Percentiles rank a stretch among this genome's conserved stretches.
Evolutionary conservation across 2,888 invertebrate species (phyloP).

Genomic region (Dryocosmus kuriphilus): DNA sequence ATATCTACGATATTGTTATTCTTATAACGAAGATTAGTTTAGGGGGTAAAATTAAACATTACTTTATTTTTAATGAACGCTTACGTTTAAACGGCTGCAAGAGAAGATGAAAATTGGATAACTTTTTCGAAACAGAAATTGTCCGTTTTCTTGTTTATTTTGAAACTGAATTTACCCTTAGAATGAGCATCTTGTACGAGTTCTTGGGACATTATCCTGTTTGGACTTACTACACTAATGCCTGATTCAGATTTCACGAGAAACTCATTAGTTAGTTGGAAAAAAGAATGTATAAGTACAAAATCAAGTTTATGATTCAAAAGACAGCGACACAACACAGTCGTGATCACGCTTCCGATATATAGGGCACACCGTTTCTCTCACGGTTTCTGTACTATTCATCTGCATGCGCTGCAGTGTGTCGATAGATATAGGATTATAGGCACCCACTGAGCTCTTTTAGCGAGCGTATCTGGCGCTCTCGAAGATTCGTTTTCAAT

Average conservation of each 20-base stretch:
- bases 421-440: constrained; percentile 25
- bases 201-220: too few species aligned
- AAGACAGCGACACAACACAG: constrained; percentile 65
- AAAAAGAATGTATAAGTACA: background rate
- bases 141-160: too few species aligned
- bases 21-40: too few species aligned
- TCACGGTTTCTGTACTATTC: constrained; percentile 77
- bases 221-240: background rate
- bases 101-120: too few species aligned
- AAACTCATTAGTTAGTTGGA: background rate
- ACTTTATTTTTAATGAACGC: too few species aligned
- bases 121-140: too few species aligned
- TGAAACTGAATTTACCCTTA: too few species aligned
- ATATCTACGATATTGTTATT: too few species aligned
- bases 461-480: constrained; percentile 30
- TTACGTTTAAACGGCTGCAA: too few species aligned
- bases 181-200: too few species aligned
- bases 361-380: constrained; percentile 76
- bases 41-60: too few species aligned
- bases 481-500: constrained; percentile 62
- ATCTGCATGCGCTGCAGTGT: constrained; percentile 71
- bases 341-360: constrained; percentile 70
- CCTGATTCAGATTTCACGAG: background rate
- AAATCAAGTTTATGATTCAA: constrained; percentile 28
- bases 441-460: constrained; percentile 34